Evolutionary conservation across 2,797 vertebrate species (phyloP), one percentile per base, ranked within the genome.

Genomic region (Pangasius sanitwongsei): DNA sequence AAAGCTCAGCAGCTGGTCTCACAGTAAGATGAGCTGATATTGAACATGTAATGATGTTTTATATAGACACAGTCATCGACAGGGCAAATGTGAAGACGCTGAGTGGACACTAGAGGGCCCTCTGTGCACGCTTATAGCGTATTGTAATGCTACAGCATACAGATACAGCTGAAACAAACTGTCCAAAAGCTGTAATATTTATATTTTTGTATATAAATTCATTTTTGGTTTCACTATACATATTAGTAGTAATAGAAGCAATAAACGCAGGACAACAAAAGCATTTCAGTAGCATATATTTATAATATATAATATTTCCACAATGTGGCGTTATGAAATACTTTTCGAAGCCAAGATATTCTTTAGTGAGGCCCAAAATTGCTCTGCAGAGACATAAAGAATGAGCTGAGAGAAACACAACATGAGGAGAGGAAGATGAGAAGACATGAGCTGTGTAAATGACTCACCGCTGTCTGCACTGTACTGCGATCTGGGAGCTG

Each of bases 401-500:
- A 65, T 4, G 53, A 63, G 72, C 53, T 4, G 25, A 77, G 63
- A 78, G 84, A 72, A 28, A 50, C 25, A 72, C 28, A 25, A 83
- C 4, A 86, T 25, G 25, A n/a, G 5, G 20, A 85, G 13, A 83
- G 37, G 28, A 88, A 59, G 18, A 67, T 0, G 34, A 89, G 50
- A 50, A 80, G 48, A 91, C 87, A 91, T 90, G 59, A 90, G 90
- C 91, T 93, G 55, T 87, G 80, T 92, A 91, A 92, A 80, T 72
- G 86, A 97, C 98, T 93, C 96, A 99, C 98, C 97, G 0, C 96
- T 98, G 95, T 98, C 97, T 1, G 96, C 95, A 90, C 97, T 96
- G 95, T 96, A 97, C 89, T 97, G 94, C 0, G 95, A 97, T 86
- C 96, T 96, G 80, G 97, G 97, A 94, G 97, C 98, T 99, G 95